Conservation (phyloP, 2,888 invertebrate genomes). For the Lordiphosa andalusiaca region DNA sequence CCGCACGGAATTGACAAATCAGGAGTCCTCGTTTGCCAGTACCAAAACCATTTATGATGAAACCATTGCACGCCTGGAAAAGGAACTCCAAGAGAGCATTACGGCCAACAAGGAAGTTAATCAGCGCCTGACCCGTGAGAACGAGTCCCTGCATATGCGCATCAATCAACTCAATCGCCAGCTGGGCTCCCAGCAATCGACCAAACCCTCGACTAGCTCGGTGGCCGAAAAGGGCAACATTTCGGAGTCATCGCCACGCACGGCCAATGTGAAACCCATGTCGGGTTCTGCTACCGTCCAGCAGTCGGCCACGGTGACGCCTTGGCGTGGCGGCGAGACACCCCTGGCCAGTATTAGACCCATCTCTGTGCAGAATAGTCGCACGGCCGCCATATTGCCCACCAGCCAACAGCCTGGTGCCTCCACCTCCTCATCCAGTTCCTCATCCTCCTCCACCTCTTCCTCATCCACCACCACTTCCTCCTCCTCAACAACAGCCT, state of each 20-base stretch:
- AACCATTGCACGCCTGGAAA: slow-evolving; percentile 85
- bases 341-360: slow-evolving; percentile 96
- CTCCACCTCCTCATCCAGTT: slow-evolving; percentile 55
- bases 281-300: slow-evolving; percentile 84
- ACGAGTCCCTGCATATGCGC: slow-evolving; percentile 87
- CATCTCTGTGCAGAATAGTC: slow-evolving; percentile 87
- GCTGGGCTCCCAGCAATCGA: slow-evolving; percentile 83
- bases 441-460: slow-evolving; percentile 63
- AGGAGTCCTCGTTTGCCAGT: slow-evolving; percentile 83
- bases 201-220: slow-evolving; percentile 86
- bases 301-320: slow-evolving; percentile 82
- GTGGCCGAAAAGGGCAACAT: slow-evolving; percentile 82
- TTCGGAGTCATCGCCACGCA: slow-evolving; percentile 84
- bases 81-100: slow-evolving; percentile 85
- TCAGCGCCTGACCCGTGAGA: slow-evolving; percentile 82
- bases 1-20: slow-evolving; percentile 81
- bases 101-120: slow-evolving; percentile 83
- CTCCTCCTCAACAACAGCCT: slow-evolving; percentile 46
- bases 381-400: slow-evolving; percentile 89
- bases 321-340: slow-evolving; percentile 89
- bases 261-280: slow-evolving; percentile 97
- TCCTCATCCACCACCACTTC: slow-evolving; percentile 67
- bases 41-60: slow-evolving; percentile 87
- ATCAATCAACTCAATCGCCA: slow-evolving; percentile 86
- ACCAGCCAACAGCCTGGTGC: slow-evolving; percentile 81